These are phyloP conservation scores for Ellobium chinense DNA, from an alignment of 2,888 invertebrate species.

Conservation along the genomic window DNA sequence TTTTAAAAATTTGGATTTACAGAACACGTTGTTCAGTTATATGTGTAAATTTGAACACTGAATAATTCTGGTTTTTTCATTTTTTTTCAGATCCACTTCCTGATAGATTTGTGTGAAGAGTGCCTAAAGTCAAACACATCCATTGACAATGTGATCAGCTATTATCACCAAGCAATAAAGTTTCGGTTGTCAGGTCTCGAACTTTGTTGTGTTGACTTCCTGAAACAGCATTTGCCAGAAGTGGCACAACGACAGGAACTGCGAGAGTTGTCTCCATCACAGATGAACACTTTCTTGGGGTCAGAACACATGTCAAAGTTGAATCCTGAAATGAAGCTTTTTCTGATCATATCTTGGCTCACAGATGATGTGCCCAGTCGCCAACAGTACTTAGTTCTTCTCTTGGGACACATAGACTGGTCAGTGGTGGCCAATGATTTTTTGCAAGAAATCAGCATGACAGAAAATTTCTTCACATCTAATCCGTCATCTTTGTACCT, in stretches of 20 bases:
- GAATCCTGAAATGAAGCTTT: conserved; percentile 69
- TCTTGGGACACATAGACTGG: conserved; percentile 79
- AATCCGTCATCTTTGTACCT: conserved; percentile 83
- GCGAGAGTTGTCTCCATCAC: conserved; percentile 60
- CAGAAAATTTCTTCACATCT: conserved; percentile 82
- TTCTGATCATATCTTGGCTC: conserved; percentile 71
- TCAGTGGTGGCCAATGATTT: conserved; percentile 68
- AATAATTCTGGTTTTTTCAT: too few relatives aligned
- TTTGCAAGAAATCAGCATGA: conserved; percentile 81
- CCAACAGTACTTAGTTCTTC: conserved; percentile 82
- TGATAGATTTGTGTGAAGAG: conserved; percentile 84
- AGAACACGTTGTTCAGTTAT: too few relatives aligned
- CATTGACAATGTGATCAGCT: conserved; percentile 83
- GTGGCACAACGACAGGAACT: conserved; percentile 68
- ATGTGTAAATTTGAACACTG: too few relatives aligned
- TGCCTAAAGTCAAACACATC: conserved; percentile 84
- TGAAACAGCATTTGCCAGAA: conserved; percentile 59
- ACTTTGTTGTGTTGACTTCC: conserved; percentile 28
- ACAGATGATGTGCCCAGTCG: conserved; percentile 77
- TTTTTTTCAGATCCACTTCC: conserved; percentile 82
- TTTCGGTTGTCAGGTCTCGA: conserved; percentile 83
- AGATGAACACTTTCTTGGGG: conserved; percentile 66
- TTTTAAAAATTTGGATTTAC: too few relatives aligned
- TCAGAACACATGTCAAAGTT: conserved; percentile 64
- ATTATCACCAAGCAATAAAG: conserved; percentile 83